A percentile compares a stretch with the other conserved stretches of the same genome.
Conservation (phyloP, 2,888 invertebrate genomes). For the Xylota sylvarum region DNA sequence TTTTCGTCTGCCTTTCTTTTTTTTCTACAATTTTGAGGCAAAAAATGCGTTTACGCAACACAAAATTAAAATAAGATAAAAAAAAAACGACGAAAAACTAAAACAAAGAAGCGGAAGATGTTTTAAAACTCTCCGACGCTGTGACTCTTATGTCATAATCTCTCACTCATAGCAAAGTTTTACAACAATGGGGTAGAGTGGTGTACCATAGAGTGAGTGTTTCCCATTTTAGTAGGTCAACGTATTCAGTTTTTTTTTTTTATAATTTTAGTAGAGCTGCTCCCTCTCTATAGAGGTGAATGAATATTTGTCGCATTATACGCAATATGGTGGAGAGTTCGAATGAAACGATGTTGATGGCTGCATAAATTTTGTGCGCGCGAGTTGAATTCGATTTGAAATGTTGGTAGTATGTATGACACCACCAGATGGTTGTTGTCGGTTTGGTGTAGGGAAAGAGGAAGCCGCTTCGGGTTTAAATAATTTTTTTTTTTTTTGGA, state of each 20-base stretch:
- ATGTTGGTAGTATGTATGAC: conserved; percentile 17
- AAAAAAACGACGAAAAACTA: background rate
- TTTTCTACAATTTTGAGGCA: conserved; percentile 7
- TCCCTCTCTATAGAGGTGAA: conserved; percentile 39
- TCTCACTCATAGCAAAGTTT: conserved; percentile 40
- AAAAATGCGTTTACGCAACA: conserved; percentile 68
- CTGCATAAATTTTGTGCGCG: conserved; percentile 54
- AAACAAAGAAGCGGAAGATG: conserved; percentile 71
- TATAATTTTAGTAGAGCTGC: conserved; percentile 16
- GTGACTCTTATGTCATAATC: conserved; percentile 71
- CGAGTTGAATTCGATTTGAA: conserved; percentile 44
- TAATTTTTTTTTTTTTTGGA: conserved; percentile 32
- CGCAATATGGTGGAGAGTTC: conserved; percentile 53
- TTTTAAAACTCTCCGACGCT: conserved; percentile 31
- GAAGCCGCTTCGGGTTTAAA: conserved; percentile 43
- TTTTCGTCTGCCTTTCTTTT: conserved; percentile 39
- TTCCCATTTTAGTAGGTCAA: conserved; percentile 71
- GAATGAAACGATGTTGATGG: conserved; percentile 29
- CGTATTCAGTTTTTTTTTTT: conserved; percentile 35
- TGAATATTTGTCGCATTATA: conserved; percentile 63
- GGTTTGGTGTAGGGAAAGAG: conserved; percentile 38
- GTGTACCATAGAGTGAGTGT: conserved; percentile 48
- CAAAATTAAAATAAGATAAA: conserved; percentile 33
- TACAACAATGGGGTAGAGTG: conserved; percentile 54
- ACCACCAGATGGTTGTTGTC: conserved; percentile 32